A percentile compares a stretch with the other conserved stretches of the same genome.
Evolutionary conservation across 2,113 vertebrate species (phyloP).

Genomic region (Gobio gobio): DNA sequence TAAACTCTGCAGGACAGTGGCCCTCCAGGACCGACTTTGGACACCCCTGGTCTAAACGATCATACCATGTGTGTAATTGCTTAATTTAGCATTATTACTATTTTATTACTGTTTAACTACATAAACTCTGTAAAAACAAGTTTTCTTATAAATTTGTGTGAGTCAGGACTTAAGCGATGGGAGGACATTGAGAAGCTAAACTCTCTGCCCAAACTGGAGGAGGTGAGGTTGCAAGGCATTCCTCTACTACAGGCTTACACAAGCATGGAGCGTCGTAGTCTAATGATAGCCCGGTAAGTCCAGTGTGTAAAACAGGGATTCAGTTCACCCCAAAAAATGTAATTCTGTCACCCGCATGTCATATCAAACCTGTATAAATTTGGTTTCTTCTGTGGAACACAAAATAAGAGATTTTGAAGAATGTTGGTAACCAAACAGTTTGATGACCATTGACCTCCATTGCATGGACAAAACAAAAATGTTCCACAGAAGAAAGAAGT

Average conservation of each 20-base stretch:
- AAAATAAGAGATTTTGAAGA: no score
- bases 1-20: no score
- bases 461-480: neutral
- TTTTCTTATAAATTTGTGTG: slow-evolving; percentile 45
- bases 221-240: slow-evolving; percentile 92
- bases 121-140: neutral
- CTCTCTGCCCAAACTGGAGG: slow-evolving; percentile 92
- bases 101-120: neutral
- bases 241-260: slow-evolving; percentile 92
- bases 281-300: slow-evolving; percentile 87
- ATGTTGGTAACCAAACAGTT: neutral
- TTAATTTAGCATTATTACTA: neutral
- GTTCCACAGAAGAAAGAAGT: neutral
- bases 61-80: neutral
- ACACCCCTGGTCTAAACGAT: neutral
- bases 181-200: slow-evolving; percentile 97
- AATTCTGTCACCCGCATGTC: no score
- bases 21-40: no score
- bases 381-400: no score
- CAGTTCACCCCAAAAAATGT: no score
- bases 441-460: neutral
- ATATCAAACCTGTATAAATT: no score
- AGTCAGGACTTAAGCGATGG: slow-evolving; percentile 90
- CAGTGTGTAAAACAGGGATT: neutral
- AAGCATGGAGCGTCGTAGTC: slow-evolving; percentile 89